phyloP scores from a whole-genome alignment of 2,797 vertebrate genomes.

The Neoniphon sammara region DNA sequence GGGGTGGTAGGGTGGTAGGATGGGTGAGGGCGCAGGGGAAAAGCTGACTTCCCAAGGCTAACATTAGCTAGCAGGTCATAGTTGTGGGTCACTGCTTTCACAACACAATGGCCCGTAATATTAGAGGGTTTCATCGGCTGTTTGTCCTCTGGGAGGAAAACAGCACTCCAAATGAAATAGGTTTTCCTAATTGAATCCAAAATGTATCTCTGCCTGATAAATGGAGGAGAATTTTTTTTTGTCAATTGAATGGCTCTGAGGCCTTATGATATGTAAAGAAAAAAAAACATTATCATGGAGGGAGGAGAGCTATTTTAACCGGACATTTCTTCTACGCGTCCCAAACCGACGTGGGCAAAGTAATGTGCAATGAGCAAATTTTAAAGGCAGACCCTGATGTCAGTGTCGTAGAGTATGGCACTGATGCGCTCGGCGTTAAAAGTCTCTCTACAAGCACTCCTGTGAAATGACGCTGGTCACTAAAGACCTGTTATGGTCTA shows the following conservation, averaged over 20 bases:
- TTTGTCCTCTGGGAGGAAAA: conserved; percentile 49
- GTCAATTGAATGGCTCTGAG: conserved; percentile 61
- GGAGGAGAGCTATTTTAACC: conserved; percentile 45
- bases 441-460: conserved; percentile 38
- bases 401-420: conserved; percentile 63
- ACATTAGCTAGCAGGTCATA: conserved; percentile 44
- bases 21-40: background rate
- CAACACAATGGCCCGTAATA: conserved; percentile 43
- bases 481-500: conserved; percentile 46
- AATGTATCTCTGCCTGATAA: conserved; percentile 60
- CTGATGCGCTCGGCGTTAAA: conserved; percentile 55
- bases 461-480: conserved; percentile 45
- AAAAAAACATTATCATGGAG: background rate
- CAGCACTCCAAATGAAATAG: conserved; percentile 51
- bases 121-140: conserved; percentile 53
- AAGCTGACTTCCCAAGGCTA: conserved; percentile 33
- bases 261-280: conserved; percentile 51
- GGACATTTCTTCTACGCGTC: conserved; percentile 16
- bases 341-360: conserved; percentile 38
- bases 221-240: conserved; percentile 58
- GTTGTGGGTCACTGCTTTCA: conserved; percentile 52
- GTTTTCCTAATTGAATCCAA: conserved; percentile 54
- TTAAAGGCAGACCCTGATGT: conserved; percentile 70
- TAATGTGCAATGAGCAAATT: conserved; percentile 70
- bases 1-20: background rate